phyloP scores from a whole-genome alignment of 2,797 vertebrate species.

The Cryptoblepharus egeriae region DNA sequence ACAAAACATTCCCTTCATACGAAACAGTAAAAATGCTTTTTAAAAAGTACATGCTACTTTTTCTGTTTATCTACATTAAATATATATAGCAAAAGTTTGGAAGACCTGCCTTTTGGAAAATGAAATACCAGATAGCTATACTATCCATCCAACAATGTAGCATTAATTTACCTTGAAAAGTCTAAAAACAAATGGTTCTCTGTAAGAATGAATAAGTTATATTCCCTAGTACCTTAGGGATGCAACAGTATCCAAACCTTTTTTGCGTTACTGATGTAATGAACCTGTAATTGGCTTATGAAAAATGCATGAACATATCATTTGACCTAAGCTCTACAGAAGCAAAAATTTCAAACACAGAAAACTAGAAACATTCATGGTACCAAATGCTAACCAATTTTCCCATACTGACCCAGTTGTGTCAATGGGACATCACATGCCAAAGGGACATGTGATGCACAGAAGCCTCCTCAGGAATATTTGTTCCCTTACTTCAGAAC shows the following conservation, averaged over 20 bases:
- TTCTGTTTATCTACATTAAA: neutral
- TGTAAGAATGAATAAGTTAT: neutral
- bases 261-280: slow-evolving; percentile 78
- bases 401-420: no score
- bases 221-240: slow-evolving; percentile 31
- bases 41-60: neutral
- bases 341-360: neutral
- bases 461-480: no score
- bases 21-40: neutral
- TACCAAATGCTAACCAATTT: no score
- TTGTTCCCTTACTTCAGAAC: no score
- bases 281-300: slow-evolving; percentile 80
- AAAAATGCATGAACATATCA: slow-evolving; percentile 76
- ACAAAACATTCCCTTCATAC: neutral
- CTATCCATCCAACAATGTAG: neutral
- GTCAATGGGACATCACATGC: no score
- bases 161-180: neutral
- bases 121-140: neutral
- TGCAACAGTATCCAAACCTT: slow-evolving; percentile 68
- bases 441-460: no score
- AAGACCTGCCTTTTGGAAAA: neutral
- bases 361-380: no score
- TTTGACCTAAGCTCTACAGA: slow-evolving; percentile 38
- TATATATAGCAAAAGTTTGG: neutral
- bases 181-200: neutral